Evolutionary conservation across 2,888 invertebrate species (phyloP).

Genomic region (Clivina fossor): DNA sequence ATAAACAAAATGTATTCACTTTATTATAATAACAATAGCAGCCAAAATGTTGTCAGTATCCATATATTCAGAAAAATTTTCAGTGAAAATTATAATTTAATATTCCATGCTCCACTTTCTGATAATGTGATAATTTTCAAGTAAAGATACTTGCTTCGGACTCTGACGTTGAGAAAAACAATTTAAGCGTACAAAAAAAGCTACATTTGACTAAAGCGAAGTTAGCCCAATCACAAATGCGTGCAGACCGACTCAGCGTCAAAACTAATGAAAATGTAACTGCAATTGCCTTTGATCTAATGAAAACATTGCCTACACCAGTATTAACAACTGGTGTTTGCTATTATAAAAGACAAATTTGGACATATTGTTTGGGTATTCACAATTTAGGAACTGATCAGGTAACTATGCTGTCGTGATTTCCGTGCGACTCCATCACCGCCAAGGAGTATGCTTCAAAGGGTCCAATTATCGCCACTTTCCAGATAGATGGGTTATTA

Average conservation of each 20-base stretch:
- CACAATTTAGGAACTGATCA: no score
- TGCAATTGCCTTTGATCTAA: background rate
- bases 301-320: slow-evolving; percentile 3
- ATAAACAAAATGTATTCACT: background rate
- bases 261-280: slow-evolving; percentile 4
- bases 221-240: background rate
- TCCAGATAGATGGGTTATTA: no score
- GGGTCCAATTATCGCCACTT: no score
- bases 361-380: slow-evolving; percentile 2
- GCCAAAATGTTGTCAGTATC: background rate
- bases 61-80: background rate
- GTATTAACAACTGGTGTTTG: background rate
- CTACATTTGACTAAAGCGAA: background rate
- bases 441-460: no score
- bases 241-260: background rate
- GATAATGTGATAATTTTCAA: background rate
- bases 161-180: background rate
- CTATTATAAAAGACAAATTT: background rate
- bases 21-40: background rate
- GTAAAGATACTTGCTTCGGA: background rate
- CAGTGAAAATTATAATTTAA: background rate
- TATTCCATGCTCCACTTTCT: background rate
- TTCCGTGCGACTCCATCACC: no score
- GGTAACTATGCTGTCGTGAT: no score
- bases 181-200: background rate